Evolutionary conservation across 2,113 vertebrate genomes (phyloP).

Genomic region (Pogonocichla stellata): DNA sequence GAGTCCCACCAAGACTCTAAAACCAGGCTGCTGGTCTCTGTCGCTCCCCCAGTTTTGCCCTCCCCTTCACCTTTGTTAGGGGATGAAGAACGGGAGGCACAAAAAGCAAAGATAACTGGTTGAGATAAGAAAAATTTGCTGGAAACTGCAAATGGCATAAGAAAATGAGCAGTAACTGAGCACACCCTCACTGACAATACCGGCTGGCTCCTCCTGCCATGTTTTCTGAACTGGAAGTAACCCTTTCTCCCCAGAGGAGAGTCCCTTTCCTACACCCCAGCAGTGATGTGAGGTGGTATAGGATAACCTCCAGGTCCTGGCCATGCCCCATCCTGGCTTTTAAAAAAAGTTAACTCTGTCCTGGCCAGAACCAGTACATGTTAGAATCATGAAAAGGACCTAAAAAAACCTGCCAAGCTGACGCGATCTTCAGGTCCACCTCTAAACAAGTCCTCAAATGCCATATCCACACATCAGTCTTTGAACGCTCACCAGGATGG

Average conservation of each 20-base stretch:
- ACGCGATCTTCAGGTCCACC: accelerated
- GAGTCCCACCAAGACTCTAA: neutral
- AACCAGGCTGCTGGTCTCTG: neutral
- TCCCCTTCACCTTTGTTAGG: too few species aligned
- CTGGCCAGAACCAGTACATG: neutral
- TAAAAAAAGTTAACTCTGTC: neutral
- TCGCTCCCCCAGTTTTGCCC: accelerated
- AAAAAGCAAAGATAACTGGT: neutral
- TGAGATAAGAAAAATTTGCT: neutral
- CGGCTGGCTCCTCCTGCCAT: accelerated
- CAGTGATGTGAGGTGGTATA: neutral
- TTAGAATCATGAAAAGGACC: neutral
- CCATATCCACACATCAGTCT: neutral
- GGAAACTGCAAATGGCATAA: neutral
- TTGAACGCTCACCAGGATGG: neutral
- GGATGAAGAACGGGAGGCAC: neutral
- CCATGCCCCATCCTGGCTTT: accelerated
- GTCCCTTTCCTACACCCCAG: accelerated
- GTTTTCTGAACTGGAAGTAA: neutral
- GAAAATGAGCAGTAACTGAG: neutral
- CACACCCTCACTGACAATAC: neutral
- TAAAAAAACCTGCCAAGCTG: neutral
- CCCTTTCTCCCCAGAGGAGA: neutral
- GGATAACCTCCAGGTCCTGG: neutral
- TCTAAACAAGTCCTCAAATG: neutral